Evolutionary conservation across 2,113 vertebrate species (phyloP), one percentile per base, ranked within the genome.

Genomic region (Cololabis saira): DNA sequence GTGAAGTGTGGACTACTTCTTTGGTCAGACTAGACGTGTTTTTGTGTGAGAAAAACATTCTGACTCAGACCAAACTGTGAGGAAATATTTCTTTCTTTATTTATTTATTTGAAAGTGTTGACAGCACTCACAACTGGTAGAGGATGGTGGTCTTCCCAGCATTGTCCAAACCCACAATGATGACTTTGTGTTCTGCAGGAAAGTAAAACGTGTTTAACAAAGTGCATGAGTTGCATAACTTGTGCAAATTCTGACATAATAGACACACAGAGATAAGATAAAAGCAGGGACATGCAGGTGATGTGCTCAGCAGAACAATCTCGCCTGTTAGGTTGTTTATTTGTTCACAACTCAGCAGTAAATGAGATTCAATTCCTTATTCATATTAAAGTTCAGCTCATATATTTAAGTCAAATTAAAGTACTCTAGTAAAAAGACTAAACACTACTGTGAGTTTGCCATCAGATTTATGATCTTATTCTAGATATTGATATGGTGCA

Each of bases 141-240:
- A 95, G 93, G 80, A 95, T 90, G 54, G 94, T 95, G 1, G 93
- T 95, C 79, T 95, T 95, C 3, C 94, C 95, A 10, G 94, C 94
- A 13, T 94, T 96, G 90, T 96, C 94, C 87, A 96, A 82, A 57
- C 95, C 94, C 59, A 95, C 92, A 49, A 95, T 86, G 78, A 94
- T 92, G 41, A 96, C 95, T 86, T 95, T 95, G 92, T 95, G 95
- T 41, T 96, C 95, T 96, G 85, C 5, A 67, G 69, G 57, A 57
- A 47, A 59, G 12, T 16, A 0, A 21, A 45, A 33, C 12, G 22
- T 5, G 4, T 18, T 18, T 5, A 61, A 42, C 44, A 61, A 49
- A 63, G 30, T 15, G 41, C 12, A 15, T 1, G 21, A 7, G 17
- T 37, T 76, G 18, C 49, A 30, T n/a, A 69, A 52, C 12, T 33